phyloP scores from a whole-genome alignment of 2,113 vertebrate species.

The Mesembrinibis cayennensis region DNA sequence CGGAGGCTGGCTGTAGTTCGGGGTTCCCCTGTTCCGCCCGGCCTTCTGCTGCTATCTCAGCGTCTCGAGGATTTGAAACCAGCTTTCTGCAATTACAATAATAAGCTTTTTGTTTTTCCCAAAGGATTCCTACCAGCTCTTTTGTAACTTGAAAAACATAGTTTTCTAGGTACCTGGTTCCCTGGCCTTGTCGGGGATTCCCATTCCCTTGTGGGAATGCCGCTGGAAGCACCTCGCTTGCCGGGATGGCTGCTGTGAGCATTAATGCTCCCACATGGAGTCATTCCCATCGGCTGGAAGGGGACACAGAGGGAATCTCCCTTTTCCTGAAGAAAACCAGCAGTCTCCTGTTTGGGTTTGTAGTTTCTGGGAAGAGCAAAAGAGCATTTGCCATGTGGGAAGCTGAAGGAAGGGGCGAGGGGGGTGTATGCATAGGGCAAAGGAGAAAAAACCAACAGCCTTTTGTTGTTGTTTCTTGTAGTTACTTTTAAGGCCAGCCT shows the following conservation, averaged over 20 bases:
- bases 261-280: fast-evolving
- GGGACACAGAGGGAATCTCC: background rate
- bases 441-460: background rate
- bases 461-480: background rate
- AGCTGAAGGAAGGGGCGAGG: background rate
- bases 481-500: background rate
- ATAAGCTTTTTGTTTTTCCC: background rate
- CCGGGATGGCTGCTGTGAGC: background rate
- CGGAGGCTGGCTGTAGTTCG: background rate
- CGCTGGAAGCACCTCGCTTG: background rate
- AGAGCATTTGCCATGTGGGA: background rate
- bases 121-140: background rate
- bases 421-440: fast-evolving
- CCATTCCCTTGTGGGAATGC: background rate
- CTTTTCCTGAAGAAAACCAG: background rate
- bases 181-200: background rate
- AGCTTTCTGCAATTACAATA: background rate
- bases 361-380: background rate
- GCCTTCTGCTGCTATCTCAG: background rate
- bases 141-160: background rate
- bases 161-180: background rate
- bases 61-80: background rate
- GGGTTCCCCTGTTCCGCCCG: background rate
- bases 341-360: background rate
- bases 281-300: background rate